Percentiles rank a stretch among this genome's conserved stretches.
These are phyloP conservation scores for Brachypterus glaber DNA, from an alignment of 2,888 invertebrate species.

Conservation along the genomic window DNA sequence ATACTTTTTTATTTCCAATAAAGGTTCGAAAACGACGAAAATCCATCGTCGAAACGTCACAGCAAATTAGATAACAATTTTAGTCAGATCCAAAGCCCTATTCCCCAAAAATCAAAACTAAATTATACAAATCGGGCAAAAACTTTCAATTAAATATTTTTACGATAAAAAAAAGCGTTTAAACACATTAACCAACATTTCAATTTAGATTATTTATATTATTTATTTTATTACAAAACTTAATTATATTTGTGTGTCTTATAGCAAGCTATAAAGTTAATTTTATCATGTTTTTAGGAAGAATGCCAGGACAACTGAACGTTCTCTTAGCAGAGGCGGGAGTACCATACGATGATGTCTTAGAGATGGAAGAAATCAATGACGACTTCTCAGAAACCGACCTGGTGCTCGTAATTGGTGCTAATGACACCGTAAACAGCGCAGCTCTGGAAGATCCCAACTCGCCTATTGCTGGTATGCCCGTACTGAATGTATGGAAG, in stretches of 20 bases:
- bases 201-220: slow-evolving; percentile 6
- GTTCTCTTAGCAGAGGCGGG: slow-evolving; percentile 88
- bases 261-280: too few relatives aligned
- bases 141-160: too few relatives aligned
- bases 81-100: too few relatives aligned
- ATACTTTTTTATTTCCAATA: too few relatives aligned
- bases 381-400: slow-evolving; percentile 78
- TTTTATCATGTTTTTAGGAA: slow-evolving; percentile 52
- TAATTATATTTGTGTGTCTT: too few relatives aligned
- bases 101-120: too few relatives aligned
- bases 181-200: too few relatives aligned
- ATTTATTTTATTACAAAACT: slow-evolving; percentile 3
- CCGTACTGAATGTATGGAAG: slow-evolving; percentile 81
- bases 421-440: slow-evolving; percentile 86
- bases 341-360: slow-evolving; percentile 82
- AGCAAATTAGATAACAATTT: too few relatives aligned
- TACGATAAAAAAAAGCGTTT: too few relatives aligned
- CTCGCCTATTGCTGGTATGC: slow-evolving; percentile 89
- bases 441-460: slow-evolving; percentile 86
- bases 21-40: too few relatives aligned
- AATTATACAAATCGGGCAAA: too few relatives aligned
- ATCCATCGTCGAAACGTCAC: too few relatives aligned
- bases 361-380: slow-evolving; percentile 90
- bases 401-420: slow-evolving; percentile 75
- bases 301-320: slow-evolving; percentile 88